Base-by-base conservation (phyloP, 2,888 invertebrate species). In the Brachypalpus laphriformis region DNA sequence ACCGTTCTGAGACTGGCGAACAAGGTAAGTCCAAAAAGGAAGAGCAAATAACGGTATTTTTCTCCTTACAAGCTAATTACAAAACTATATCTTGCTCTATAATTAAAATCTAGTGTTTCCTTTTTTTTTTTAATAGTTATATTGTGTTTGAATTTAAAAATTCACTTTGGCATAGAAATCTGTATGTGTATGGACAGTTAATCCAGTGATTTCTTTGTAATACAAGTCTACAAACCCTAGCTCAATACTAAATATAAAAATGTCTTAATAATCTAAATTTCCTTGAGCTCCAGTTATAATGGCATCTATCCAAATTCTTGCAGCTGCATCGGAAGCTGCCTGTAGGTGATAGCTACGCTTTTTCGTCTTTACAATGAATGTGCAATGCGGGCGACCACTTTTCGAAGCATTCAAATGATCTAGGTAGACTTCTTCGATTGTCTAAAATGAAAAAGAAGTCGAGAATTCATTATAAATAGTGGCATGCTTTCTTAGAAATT, bases 391-490 rank as follows among this genome's bases (percentile, higher is more conserved):
- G 88, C 96, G 97, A 1, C 98, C 98, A 66, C 98, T 98, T 92
- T 97, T 97, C 0, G 97, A 96, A 0, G 96, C 96, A 92, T 98
- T 97, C 90, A 97, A 94, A 92, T 99, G 98, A 92, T 99, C 99
- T 87, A 98, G 94, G 92, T 98, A 99, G 11, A 99, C 99, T 93
- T 99, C 98, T 92, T 98, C 97, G 88, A 99, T 98, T 34, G 98
- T 97, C 96, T 98, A 93, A 42, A 91, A 91, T 68, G 47, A 68
- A 7, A 47, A 31, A 37, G 18, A 54, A 37, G 5, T 57, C 16
- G n/a, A 37, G 11, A n/a, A 4, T n/a, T 57, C 14, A 57, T 51
- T 49, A 70, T 9, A 18, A n/a, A n/a, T n/a, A n/a, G n/a, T n/a
- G n/a, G n/a, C n/a, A n/a, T n/a, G n/a, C n/a, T n/a, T 25, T 25